Conservation (phyloP, 2,888 invertebrate species). For the Synergus umbraculus region DNA sequence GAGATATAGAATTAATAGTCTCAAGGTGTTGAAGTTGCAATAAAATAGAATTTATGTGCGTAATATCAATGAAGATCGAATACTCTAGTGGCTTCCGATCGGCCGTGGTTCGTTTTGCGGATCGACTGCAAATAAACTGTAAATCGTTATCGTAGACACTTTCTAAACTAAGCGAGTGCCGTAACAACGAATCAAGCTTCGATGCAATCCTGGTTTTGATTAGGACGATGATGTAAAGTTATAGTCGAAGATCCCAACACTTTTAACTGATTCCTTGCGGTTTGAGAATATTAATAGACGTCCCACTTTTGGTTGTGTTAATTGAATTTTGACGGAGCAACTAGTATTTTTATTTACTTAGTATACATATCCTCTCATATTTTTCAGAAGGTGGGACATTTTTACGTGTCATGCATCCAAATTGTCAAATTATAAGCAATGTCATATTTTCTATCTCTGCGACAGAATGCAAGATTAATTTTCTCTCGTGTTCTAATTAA, state of each 20-base stretch:
- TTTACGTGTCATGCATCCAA: not conserved
- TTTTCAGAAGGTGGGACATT: not conserved
- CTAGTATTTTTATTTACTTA: not conserved
- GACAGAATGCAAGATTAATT: not conserved
- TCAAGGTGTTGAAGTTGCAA: not conserved
- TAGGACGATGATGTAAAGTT: slow-evolving; percentile 34
- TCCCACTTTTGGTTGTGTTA: not conserved
- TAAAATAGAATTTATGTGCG: not conserved
- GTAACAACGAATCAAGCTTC: slow-evolving; percentile 24
- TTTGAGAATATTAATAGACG: not conserved
- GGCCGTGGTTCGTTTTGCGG: slow-evolving; percentile 26
- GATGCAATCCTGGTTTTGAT: slow-evolving; percentile 19
- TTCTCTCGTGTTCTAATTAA: not conserved
- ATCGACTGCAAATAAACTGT: slow-evolving; percentile 29
- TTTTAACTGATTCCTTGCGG: not conserved
- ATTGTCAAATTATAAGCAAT: not conserved
- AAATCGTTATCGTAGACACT: slow-evolving; percentile 33
- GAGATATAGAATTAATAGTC: not conserved
- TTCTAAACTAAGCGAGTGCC: slow-evolving; percentile 33
- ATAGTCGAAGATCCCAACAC: not conserved
- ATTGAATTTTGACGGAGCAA: not conserved
- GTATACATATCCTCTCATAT: not conserved
- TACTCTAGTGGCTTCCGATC: not conserved
- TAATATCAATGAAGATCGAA: slow-evolving; percentile 10
- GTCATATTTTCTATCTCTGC: not conserved